A percentile compares a stretch with the other conserved stretches of the same genome.
phyloP scores from a whole-genome alignment of 2,888 invertebrate genomes.

The Tetanocera ferruginea region DNA sequence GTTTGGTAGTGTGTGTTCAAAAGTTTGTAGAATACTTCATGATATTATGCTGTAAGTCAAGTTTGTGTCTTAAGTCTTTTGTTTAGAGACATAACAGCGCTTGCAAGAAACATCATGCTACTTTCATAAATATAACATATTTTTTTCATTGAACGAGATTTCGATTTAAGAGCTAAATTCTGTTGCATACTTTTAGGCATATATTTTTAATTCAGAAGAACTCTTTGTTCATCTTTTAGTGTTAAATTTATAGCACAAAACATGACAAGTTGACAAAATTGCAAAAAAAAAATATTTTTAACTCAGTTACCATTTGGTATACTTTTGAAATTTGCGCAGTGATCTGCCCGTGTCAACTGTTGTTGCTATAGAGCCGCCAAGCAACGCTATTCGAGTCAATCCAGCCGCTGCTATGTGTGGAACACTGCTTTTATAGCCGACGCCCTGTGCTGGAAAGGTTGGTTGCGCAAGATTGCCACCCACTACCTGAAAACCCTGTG shows the following conservation, averaged over 20 bases:
- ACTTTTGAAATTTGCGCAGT: conserved; percentile 48
- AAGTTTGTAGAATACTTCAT: too few species aligned
- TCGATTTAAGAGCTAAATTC: too few species aligned
- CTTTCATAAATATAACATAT: too few species aligned
- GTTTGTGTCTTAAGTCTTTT: conserved; percentile 9
- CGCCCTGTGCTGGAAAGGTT: background rate
- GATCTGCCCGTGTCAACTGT: conserved; percentile 26
- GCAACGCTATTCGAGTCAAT: background rate
- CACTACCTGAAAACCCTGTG: conserved; percentile 75
- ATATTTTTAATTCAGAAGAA: too few species aligned
- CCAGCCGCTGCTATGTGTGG: background rate
- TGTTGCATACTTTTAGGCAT: too few species aligned
- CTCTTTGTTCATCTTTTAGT: too few species aligned
- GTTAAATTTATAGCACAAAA: too few species aligned
- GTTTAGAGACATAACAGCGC: background rate
- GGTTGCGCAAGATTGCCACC: conserved; percentile 64
- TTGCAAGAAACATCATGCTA: too few species aligned
- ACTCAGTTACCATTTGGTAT: conserved; percentile 44
- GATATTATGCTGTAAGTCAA: background rate
- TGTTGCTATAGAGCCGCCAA: background rate
- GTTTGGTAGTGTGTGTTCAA: too few species aligned
- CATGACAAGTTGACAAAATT: too few species aligned
- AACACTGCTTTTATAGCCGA: background rate
- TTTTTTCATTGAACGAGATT: too few species aligned
- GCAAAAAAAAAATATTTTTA: too few species aligned